Base-by-base conservation (phyloP, 1,140 invertebrate genomes). In the Drosophila pseudoobscura region DNA sequence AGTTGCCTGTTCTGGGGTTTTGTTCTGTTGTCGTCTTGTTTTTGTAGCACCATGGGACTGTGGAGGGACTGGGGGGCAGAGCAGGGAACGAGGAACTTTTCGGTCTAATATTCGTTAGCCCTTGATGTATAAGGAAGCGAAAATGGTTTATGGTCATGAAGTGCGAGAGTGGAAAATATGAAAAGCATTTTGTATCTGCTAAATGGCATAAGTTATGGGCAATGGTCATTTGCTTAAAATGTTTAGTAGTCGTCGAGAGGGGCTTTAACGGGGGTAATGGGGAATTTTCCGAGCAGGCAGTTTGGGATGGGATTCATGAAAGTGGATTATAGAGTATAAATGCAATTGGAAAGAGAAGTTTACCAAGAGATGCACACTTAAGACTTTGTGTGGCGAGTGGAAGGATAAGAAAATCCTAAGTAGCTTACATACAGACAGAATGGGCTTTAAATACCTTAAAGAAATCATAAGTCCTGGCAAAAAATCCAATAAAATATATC, bases 81-180 rank as follows among this genome's bases (percentile, higher is more conserved):
- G 11, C 24, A 5, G 24, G 49, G 22, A 2, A 22, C n/a, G 22
- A 9, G 24, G 7, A 45, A 59, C 64, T 63, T 75, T 75, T 65
- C 63, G 56, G 50, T 83, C 70, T 78, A 83, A 83, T 51, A 58
- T 84, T 84, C 80, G 80, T 79, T 84, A 63, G 79, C 56, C 70
- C 64, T 51, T 69, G 50, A 69, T 69, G 44, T 69, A 69, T 43
- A 69, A 35, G 69, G n/a, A 50, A 31, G 71, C 70, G 61, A 74
- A 83, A 87, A 88, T 87, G 83, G 55, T 87, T 87, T 87, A 88
- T 88, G 66, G 83, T 87, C 78, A 87, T 87, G 83, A 88, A 88
- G 83, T 87, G 83, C 71, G 83, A 87, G 88, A 78, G 71, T 88
- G 83, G 78, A 83, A 87, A 87, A 82, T 88, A 82, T 88, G 83